phyloP scores from a whole-genome alignment of 2,113 vertebrate genomes.

The Origma solitaria region DNA sequence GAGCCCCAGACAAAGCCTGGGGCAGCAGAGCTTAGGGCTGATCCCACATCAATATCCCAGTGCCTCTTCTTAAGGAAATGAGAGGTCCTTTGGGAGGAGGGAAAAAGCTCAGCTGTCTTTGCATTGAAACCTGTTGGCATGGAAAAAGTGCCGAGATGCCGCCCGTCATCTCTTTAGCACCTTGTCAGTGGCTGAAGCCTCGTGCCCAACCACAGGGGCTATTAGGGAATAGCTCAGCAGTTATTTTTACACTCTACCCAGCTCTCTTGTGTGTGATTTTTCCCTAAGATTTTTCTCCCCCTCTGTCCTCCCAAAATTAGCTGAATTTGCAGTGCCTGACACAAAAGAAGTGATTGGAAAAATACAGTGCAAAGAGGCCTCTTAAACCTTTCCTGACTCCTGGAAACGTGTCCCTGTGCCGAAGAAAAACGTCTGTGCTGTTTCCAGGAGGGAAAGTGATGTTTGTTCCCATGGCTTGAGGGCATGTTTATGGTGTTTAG shows the following conservation, averaged over 20 bases:
- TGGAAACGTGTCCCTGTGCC: neutral
- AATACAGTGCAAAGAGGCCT: neutral
- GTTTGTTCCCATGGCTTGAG: neutral
- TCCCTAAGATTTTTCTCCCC: neutral
- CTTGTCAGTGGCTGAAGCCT: neutral
- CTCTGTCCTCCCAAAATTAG: neutral
- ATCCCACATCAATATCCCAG: neutral
- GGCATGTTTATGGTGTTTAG: neutral
- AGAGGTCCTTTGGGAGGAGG: neutral
- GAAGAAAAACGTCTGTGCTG: neutral
- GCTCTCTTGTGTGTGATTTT: neutral
- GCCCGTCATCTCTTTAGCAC: neutral
- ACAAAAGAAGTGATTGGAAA: neutral
- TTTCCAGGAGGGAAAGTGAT: accelerated
- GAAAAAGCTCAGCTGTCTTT: neutral
- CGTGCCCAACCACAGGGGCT: neutral
- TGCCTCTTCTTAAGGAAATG: neutral
- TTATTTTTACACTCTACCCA: neutral
- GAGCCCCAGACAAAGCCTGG: neutral
- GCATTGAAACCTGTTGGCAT: neutral
- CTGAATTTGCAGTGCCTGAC: neutral
- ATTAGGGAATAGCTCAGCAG: neutral
- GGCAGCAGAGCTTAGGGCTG: neutral
- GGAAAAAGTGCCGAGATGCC: neutral
- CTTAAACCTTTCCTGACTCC: neutral